Base-by-base conservation (phyloP, 2,113 vertebrate genomes). In the Rhinopithecus roxellana region DNA sequence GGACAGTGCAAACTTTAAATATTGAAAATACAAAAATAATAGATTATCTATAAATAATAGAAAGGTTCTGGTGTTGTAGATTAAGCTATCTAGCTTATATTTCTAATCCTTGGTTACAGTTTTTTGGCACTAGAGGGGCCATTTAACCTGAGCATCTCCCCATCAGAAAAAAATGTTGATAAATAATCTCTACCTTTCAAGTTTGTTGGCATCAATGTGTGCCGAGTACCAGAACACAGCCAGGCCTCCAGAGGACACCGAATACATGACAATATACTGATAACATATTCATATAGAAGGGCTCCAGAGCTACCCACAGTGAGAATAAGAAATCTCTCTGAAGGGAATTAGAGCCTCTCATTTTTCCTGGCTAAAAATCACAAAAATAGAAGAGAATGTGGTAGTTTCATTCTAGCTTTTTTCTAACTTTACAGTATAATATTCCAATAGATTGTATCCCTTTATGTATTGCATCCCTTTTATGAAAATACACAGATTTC, bases 311-410 rank as follows among this genome's bases (percentile, higher is more conserved):
- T 3, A 75, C 30, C 25, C 52, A 4, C 10, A 55, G 20, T 87
- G 43, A 85, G 59, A 45, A 48, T 18, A 23, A 79, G 14, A 89
- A 95, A 67, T 25, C 13, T 14, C 52, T 67, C 23, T 25, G 12
- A 72, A 79, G 23, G 20, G 25, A 55, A 52, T 43, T 69, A 87
- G 30, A 45, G 22, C 22, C 38, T 77, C 18, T 11, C 32, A 27
- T 50, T 81, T 89, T 69, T 75, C 40, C 70, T 48, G n/a, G 13
- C 48, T 80, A 79, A 85, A 93, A 95, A 89, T 91, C 64, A 93
- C 23, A 74, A n/a, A 69, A 72, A n/a, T 2, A 69, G 23, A 80
- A 88, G n/a, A 84, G 14, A 59, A 91, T n/a, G 55, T 2, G 5
- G 7, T 40, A 45, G 43, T 52, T 55, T 79, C 43, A 72, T n/a